Percentiles rank a stretch among this genome's conserved stretches.
Evolutionary conservation across 2,113 vertebrate genomes (phyloP).

Genomic region (Dendropsophus ebraccatus): DNA sequence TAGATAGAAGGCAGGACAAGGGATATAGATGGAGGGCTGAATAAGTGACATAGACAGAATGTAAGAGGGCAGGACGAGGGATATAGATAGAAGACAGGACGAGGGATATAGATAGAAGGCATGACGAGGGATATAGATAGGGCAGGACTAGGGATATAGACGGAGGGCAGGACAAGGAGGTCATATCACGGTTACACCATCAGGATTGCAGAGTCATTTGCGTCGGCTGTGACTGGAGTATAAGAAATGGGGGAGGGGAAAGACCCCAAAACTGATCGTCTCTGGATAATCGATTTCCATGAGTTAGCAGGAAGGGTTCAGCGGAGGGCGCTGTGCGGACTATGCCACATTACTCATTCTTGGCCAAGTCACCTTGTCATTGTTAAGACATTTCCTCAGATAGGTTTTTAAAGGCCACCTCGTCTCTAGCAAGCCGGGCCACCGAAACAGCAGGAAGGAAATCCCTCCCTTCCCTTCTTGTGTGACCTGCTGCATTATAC

Average conservation of each 20-base stretch:
- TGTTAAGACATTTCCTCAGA: conserved; percentile 83
- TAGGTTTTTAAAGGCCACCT: conserved; percentile 77
- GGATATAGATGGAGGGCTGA: too few relatives aligned
- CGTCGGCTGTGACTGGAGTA: neutral
- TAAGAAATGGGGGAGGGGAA: neutral
- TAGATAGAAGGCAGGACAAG: too few relatives aligned
- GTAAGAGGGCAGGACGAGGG: too few relatives aligned
- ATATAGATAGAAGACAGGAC: neutral
- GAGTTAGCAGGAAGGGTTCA: neutral
- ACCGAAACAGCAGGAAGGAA: conserved; percentile 83
- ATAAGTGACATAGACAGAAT: too few relatives aligned
- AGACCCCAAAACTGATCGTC: too few relatives aligned
- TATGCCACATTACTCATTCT: conserved; percentile 74
- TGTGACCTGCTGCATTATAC: conserved; percentile 66
- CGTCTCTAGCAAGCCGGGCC: conserved; percentile 75
- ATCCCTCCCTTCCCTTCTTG: conserved; percentile 79
- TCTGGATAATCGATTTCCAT: neutral
- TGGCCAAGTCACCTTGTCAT: conserved; percentile 77
- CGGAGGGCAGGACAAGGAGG: too few relatives aligned
- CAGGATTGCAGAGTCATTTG: neutral
- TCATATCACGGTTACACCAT: too few relatives aligned
- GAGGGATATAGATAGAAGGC: neutral
- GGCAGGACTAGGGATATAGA: neutral
- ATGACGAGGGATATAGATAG: neutral
- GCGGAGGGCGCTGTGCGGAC: too few relatives aligned